Evolutionary conservation across 2,888 invertebrate genomes (phyloP), one percentile per base, ranked within the genome.

Genomic region (Tridacna crocea): DNA sequence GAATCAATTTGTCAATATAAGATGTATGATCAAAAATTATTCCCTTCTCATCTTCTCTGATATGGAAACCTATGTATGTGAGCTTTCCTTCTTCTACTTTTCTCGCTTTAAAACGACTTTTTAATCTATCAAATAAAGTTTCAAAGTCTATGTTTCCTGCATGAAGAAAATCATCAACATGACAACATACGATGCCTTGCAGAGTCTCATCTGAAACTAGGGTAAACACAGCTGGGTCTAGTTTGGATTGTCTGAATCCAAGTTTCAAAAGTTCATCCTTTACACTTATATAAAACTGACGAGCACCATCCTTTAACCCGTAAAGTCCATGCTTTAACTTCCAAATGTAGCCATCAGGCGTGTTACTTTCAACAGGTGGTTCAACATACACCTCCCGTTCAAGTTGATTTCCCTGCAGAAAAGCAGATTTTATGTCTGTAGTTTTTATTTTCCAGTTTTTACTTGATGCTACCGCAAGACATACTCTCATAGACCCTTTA

Each of bases 401-500:
- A 13, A 88, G 68, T 27, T 82, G 68, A 70, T 83, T 77, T 46
- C 88, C 87, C 48, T 88, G 82, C 10, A 87, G 75, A 77, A 88
- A 88, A 48, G 85, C 85, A 10, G 85, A 82, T 66, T 85, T 88
- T 55, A 88, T 87, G 72, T 87, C 86, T 81, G 55, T 55, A 6
- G 55, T 55, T 80, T 88, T 87, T 13, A 83, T 63, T 11, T 19
- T 70, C 88, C 87, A 88, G 0, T 73, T 47, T 22, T 55, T 75
- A n/a, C 26, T 68, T 0, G 83, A 65, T 0, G 76, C 79, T 55
- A 82, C 8, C 22, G 80, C 46, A 10, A 85, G 68, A 74, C 84
- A 76, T 19, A 80, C 70, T 77, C 77, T 84, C 51, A 82, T 58
- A 11, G 80, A 24, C 10, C 79, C 72, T 72, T 84, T 84, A 11